Evolutionary conservation across 2,113 vertebrate species (phyloP).

Genomic region (Vombatus ursinus): DNA sequence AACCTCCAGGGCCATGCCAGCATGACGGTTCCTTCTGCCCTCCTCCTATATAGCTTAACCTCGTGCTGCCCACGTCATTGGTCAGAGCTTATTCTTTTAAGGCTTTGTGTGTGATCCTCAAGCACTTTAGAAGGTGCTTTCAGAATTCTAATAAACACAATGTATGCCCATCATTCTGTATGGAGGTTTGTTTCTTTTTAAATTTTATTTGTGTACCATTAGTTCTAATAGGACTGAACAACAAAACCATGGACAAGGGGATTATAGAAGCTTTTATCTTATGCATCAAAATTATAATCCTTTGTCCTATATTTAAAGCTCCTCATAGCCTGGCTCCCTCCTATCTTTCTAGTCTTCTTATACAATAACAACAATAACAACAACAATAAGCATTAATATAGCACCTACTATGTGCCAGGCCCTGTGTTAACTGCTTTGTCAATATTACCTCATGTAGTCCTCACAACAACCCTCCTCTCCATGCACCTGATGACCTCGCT

Average conservation of each 20-base stretch:
- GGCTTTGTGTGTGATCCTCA: neutral
- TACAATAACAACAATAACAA: neutral
- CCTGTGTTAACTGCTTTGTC: neutral
- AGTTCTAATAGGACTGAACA: conserved; percentile 14
- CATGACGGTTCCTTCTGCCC: neutral
- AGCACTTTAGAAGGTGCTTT: neutral
- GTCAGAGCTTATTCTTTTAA: neutral
- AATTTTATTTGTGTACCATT: conserved; percentile 1
- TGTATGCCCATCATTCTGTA: neutral
- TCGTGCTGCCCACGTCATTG: neutral
- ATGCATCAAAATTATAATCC: neutral
- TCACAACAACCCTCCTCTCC: neutral
- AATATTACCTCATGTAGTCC: neutral
- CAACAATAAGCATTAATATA: neutral
- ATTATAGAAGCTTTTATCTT: neutral
- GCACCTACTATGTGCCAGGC: neutral
- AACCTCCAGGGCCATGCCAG: neutral
- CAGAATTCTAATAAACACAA: conserved; percentile 11
- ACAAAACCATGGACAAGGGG: neutral
- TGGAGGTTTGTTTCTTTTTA: conserved; percentile 35
- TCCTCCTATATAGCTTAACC: neutral
- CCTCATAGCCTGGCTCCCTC: neutral
- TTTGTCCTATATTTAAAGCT: neutral
- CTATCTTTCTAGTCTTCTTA: neutral
- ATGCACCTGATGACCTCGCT: neutral